Evolutionary conservation across 1,140 invertebrate genomes (phyloP).

Genomic region (Macrosteles quadrilineatus): DNA sequence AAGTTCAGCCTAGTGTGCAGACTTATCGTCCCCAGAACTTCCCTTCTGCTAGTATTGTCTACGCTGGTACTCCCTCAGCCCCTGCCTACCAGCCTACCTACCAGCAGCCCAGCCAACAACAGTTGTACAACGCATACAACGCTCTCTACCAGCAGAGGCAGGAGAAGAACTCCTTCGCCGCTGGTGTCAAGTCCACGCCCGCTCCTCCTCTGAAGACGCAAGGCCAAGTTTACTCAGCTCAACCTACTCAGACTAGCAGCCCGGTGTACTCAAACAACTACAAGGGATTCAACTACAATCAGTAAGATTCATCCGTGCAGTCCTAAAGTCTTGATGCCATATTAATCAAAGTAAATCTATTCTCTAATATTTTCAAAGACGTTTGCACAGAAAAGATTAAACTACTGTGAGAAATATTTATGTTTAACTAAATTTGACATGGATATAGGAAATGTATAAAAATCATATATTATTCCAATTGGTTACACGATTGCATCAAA

Average conservation of each 20-base stretch:
- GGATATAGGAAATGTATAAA: background rate
- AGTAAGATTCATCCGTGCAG: background rate
- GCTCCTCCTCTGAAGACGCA: constrained; percentile 44
- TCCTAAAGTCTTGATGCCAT: background rate
- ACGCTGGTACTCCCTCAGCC: background rate
- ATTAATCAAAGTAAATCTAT: background rate
- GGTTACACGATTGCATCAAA: background rate
- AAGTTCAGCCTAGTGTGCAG: background rate
- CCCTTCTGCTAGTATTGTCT: constrained; percentile 12
- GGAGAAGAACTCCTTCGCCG: constrained; percentile 26
- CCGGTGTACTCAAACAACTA: background rate
- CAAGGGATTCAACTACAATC: constrained; percentile 18
- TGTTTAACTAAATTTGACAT: background rate
- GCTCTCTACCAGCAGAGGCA: constrained; percentile 21
- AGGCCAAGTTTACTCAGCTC: background rate
- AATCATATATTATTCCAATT: background rate
- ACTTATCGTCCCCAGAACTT: background rate
- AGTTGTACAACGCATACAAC: constrained; percentile 30
- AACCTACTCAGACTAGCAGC: background rate
- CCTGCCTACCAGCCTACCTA: constrained; percentile 13
- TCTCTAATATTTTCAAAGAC: background rate
- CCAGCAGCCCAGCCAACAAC: constrained; percentile 15
- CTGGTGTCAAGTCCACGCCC: constrained; percentile 41
- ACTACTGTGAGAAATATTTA: background rate
- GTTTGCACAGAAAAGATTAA: background rate